These are phyloP conservation scores for Copidosoma aretas DNA, from an alignment of 2,888 invertebrate genomes.

Conservation along the genomic window DNA sequence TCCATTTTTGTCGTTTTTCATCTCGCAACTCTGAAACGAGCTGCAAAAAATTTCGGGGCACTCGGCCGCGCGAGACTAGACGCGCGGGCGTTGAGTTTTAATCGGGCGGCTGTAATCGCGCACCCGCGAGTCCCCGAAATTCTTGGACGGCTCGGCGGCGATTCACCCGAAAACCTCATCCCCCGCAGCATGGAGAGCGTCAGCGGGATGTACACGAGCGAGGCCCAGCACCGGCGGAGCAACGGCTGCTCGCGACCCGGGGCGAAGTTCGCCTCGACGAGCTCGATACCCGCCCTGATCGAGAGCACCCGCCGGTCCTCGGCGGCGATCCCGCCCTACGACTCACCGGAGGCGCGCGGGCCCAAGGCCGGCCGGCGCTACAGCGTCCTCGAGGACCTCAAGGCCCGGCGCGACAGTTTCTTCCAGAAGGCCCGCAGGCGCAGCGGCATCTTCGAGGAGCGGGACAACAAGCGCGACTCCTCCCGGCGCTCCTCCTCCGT, in stretches of 20 bases:
- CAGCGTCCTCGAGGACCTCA: conserved; percentile 60
- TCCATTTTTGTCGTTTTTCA: too few species aligned
- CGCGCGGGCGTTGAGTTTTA: too few species aligned
- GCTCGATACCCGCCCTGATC: conserved; percentile 57
- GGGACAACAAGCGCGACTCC: conserved; percentile 47
- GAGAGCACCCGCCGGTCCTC: conserved; percentile 41
- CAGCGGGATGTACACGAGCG: conserved; percentile 57
- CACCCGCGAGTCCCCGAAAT: too few species aligned
- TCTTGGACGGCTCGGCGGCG: too few species aligned
- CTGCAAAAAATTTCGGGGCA: too few species aligned
- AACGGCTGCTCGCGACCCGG: conserved; percentile 46
- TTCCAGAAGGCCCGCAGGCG: conserved; percentile 56
- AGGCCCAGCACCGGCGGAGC: conserved; percentile 50
- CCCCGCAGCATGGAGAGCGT: conserved; percentile 48
- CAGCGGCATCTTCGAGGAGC: conserved; percentile 52
- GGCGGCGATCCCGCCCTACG: conserved; percentile 18
- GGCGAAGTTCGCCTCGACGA: conserved; percentile 58
- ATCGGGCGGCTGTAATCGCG: too few species aligned
- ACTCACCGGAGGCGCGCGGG: conserved; percentile 41
- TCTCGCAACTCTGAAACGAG: too few species aligned
- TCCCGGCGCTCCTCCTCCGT: conserved; percentile 53
- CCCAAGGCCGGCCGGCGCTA: conserved; percentile 53
- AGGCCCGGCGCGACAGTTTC: conserved; percentile 56
- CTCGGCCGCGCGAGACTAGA: too few species aligned
- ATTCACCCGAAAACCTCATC: too few species aligned